These are phyloP conservation scores for Sylvia atricapilla DNA, from an alignment of 2,113 vertebrate species.

Conservation along the genomic window DNA sequence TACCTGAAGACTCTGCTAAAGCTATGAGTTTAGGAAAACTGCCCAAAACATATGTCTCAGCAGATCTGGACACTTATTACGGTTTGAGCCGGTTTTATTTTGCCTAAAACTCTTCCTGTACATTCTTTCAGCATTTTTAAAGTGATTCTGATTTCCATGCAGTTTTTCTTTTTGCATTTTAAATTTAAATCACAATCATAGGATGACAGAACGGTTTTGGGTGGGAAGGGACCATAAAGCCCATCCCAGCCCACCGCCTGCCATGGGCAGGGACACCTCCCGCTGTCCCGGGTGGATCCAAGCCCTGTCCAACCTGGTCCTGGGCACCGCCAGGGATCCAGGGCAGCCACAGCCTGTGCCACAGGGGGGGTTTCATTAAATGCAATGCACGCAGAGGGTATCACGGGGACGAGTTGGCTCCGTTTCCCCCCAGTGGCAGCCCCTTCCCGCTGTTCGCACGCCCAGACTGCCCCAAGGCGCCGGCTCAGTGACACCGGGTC, in stretches of 20 bases:
- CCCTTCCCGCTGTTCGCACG: too few relatives aligned
- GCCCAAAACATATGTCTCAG: slow-evolving; percentile 24
- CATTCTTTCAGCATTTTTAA: slow-evolving; percentile 22
- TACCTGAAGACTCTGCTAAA: slow-evolving; percentile 36
- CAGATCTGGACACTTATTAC: slow-evolving; percentile 13
- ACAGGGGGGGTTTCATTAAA: too few relatives aligned
- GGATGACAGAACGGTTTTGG: background rate
- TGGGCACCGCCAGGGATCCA: background rate
- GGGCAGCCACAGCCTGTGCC: background rate
- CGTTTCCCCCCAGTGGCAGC: too few relatives aligned
- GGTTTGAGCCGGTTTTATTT: slow-evolving; percentile 24
- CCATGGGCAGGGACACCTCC: background rate
- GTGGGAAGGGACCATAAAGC: background rate
- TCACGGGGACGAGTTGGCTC: too few relatives aligned
- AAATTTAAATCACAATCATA: background rate
- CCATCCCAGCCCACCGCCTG: background rate
- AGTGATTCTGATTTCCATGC: background rate
- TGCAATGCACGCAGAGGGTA: too few relatives aligned
- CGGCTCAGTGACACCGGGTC: too few relatives aligned
- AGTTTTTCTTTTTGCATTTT: background rate
- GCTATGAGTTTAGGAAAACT: background rate
- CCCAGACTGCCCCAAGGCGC: too few relatives aligned
- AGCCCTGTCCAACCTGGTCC: background rate
- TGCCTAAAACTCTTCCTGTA: background rate
- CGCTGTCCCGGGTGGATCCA: fast-evolving